Evolutionary conservation across 2,888 invertebrate genomes (phyloP), one percentile per base, ranked within the genome.

Genomic region (Gastrophysa polygoni): DNA sequence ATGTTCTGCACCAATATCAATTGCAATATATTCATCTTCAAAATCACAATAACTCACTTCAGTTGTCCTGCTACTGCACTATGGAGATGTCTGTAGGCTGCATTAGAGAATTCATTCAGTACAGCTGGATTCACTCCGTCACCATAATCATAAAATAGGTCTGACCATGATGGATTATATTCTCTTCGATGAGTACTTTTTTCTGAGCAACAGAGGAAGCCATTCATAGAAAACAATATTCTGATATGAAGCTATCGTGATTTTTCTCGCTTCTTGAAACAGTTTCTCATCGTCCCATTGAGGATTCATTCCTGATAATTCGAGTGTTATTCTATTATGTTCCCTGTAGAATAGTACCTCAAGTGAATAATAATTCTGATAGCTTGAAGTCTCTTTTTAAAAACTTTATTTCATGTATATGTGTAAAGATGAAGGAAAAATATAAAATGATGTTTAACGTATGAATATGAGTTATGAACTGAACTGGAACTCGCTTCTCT

Each of bases 141-240:
- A 55, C 68, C 43, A 43, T 68, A 70, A 51, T 68, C 70, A 43
- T 66, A 1, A 70, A 55, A 46, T 51, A 67, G 18, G 46, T 58
- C 11, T 46, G 24, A 3, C 59, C 59, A 1, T 66, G 20, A 28
- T 56, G 64, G 0, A 63, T 29, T 14, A 70, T 24, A 4, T 44
- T 32, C 18, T 52, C 28, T 17, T 59, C 43, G n/a, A 58, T 20
- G 18, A 61, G 43, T 17, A 47, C 17, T 10, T 65, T 20, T 32
- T 20, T 16, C 65, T 62, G 24, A 62, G 11, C 32, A 64, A 47
- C 5, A 47, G 46, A 5, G 67, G 91, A 18, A 91, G 81, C 84
- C 89, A 91, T 78, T 91, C 91, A 74, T 90, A 89, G 76, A 91
- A 91, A 62, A 88, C 85, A 72, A 91, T 89, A 68, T 88, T 85